phyloP scores from a whole-genome alignment of 2,113 vertebrate genomes.

The Labeo rohita region DNA sequence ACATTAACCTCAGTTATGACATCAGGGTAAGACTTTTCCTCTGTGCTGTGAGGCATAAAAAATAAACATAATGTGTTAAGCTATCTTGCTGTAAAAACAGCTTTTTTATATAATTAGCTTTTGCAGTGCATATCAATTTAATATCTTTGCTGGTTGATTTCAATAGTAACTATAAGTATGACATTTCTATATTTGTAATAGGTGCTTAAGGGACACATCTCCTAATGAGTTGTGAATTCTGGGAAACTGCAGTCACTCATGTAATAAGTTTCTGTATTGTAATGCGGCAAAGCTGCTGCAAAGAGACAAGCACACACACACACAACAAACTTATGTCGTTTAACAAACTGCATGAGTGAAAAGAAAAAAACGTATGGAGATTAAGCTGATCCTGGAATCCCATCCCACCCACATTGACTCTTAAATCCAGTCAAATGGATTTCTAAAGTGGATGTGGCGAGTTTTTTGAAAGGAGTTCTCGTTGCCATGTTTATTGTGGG shows the following conservation, averaged over 20 bases:
- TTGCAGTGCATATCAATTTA: not conserved
- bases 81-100: not conserved
- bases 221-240: not conserved
- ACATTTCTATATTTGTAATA: not conserved
- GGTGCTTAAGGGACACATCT: not conserved
- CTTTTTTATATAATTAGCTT: not conserved
- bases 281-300: not conserved
- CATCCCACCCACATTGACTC: not conserved
- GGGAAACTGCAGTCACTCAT: not conserved
- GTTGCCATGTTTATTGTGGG: not conserved
- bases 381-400: conserved; percentile 2
- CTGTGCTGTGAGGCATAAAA: not conserved
- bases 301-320: not conserved
- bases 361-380: too few species aligned
- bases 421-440: not conserved
- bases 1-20: not conserved
- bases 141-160: not conserved
- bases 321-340: too few species aligned
- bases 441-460: not conserved
- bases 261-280: not conserved
- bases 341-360: not conserved
- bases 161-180: not conserved
- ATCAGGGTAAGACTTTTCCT: too few species aligned
- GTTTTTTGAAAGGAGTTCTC: not conserved
- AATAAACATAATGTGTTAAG: not conserved